Base-by-base conservation (phyloP, 2,797 vertebrate species). In the Ptychadena robeensis region DNA sequence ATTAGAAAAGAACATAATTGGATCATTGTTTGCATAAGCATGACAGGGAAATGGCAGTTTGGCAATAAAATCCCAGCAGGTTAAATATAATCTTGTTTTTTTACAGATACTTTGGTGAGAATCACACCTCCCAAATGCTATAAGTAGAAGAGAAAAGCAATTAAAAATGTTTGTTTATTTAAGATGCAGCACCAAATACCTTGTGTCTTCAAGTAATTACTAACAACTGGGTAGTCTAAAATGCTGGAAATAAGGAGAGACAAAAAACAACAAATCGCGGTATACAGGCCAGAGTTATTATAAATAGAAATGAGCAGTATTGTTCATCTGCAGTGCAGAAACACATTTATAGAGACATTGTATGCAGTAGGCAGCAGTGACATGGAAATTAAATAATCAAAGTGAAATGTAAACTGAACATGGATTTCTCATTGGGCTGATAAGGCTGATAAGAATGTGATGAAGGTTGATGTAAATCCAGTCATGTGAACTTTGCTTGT, bases 351-450 rank as follows among this genome's bases (percentile, higher is more conserved):
- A 57, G 35, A 32, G 37, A 15, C 70, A 73, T 34, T 73, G 44
- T 69, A 79, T 79, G 40, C 76, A 69, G 53, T 44, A 68, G 53
- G 14, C 67, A 61, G 32, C 34, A 30, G 32, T 25, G 25, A 14
- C 9, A 70, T 25, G 34, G 32, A 61, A 40, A 40, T 61, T 40
- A 73, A 72, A 64, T 44, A 71, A 65, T 30, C 68, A 72, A 64
- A 44, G 37, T 38, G 37, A 32, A 64, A 80, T 65, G 57, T 71
- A 80, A 80, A 80, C 53, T 64, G 68, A 65, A 28, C 57, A 80
- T 64, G 22, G 28, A 65, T 64, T 72, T 72, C 27, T 48, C 59
- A 65, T 65, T 53, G 44, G 44, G 44, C 44, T 53, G 44, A 48
- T 48, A 48, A 72, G 31, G 25, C 7, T 48, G 40, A 59, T 79